phyloP scores from a whole-genome alignment of 2,113 vertebrate species.

The Rafetus swinhoei region DNA sequence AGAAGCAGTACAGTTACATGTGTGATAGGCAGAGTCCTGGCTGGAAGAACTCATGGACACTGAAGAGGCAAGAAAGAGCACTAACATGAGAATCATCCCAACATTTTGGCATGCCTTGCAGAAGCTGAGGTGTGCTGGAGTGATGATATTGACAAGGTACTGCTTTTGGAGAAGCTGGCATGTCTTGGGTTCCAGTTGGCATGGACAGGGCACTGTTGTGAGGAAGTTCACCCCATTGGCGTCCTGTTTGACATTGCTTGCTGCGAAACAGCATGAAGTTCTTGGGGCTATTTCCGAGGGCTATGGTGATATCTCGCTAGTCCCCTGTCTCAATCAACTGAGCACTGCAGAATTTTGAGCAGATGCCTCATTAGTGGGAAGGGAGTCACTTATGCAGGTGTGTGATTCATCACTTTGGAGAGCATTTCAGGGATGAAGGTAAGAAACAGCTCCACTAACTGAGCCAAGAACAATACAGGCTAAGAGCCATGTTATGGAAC shows the following conservation, averaged over 20 bases:
- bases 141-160: neutral
- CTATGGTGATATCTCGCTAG: neutral
- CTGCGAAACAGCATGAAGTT: neutral
- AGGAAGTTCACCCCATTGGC: neutral
- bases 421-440: constrained; percentile 46
- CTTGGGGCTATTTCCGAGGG: constrained; percentile 15
- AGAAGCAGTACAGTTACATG: neutral
- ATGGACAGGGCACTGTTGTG: neutral
- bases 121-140: neutral
- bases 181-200: constrained; percentile 31
- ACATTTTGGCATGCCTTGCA: neutral
- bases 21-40: neutral
- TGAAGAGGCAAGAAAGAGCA: too few relatives aligned
- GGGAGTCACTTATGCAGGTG: constrained; percentile 39
- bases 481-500: constrained; percentile 18
- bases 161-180: constrained; percentile 1
- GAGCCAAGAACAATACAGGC: constrained; percentile 23
- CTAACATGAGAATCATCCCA: neutral
- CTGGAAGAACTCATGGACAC: neutral
- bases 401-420: constrained; percentile 63
- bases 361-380: constrained; percentile 52
- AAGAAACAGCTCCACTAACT: constrained; percentile 30
- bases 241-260: neutral
- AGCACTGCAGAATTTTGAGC: constrained; percentile 48
- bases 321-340: constrained; percentile 8